Conservation (phyloP, 2,797 vertebrate genomes). For the Numenius phaeopus region DNA sequence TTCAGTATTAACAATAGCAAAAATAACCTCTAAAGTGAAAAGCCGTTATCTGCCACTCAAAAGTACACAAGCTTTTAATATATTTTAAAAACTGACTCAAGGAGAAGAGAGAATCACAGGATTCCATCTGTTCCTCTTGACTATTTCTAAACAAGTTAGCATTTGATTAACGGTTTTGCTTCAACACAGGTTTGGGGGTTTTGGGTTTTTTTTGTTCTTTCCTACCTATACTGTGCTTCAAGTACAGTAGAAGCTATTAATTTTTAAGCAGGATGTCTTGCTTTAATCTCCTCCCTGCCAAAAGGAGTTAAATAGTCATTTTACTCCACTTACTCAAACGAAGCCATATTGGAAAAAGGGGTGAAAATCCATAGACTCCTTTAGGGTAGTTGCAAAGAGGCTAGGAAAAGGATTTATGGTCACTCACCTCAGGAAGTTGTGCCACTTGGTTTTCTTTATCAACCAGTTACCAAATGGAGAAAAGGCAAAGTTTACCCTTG, state of each 20-base stretch:
- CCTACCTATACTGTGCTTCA: background rate
- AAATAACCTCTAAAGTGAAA: conserved; percentile 33
- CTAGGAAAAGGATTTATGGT: background rate
- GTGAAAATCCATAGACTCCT: background rate
- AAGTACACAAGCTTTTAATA: background rate
- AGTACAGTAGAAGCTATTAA: background rate
- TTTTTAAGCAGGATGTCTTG: background rate
- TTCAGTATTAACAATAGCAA: conserved; percentile 27
- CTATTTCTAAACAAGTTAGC: background rate
- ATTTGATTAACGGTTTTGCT: background rate
- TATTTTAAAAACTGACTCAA: conserved; percentile 14
- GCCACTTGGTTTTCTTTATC: background rate
- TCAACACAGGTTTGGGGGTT: background rate
- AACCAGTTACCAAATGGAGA: background rate
- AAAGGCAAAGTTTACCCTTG: background rate
- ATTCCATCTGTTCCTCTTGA: conserved; percentile 27
- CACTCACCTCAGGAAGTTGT: background rate
- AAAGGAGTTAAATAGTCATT: background rate
- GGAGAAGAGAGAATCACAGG: background rate
- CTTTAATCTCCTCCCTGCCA: background rate
- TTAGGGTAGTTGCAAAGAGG: background rate
- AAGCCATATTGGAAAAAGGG: background rate
- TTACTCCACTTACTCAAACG: background rate
- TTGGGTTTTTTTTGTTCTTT: background rate
- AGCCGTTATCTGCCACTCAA: conserved; percentile 3